Percentiles rank a stretch among this genome's conserved stretches.
phyloP scores from a whole-genome alignment of 2,797 vertebrate species.

The Pseudotriccus pelzelni region DNA sequence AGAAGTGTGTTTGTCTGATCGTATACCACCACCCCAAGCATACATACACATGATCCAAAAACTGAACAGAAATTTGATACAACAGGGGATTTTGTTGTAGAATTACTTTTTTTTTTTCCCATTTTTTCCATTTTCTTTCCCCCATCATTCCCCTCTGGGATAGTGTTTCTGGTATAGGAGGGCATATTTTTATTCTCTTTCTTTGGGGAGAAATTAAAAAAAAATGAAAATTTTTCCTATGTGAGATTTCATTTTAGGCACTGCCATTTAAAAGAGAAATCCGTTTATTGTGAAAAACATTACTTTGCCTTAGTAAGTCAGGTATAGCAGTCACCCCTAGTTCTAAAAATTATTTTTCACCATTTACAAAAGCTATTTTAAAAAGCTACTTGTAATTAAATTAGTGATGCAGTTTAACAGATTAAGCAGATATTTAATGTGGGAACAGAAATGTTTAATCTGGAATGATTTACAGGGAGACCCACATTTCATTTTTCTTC shows the following conservation, averaged over 20 bases:
- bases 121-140: background rate
- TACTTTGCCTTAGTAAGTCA: conserved; percentile 39
- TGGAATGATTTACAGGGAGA: conserved; percentile 69
- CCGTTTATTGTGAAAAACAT: background rate
- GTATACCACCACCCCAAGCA: background rate
- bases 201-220: background rate
- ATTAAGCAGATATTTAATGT: conserved; percentile 69
- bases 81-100: background rate
- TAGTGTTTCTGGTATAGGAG: background rate
- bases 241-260: background rate
- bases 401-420: conserved; percentile 70
- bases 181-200: background rate
- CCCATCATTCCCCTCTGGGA: fast-evolving
- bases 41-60: background rate
- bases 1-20: background rate
- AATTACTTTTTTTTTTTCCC: no score
- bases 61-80: background rate
- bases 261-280: conserved; percentile 19
- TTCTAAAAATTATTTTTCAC: conserved; percentile 50
- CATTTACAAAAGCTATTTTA: conserved; percentile 43
- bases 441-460: conserved; percentile 78
- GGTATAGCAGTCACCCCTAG: background rate
- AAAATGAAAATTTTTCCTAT: background rate
- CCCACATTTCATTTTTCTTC: conserved; percentile 74
- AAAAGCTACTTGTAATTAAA: conserved; percentile 69